Percentiles rank a stretch among this genome's conserved stretches.
Conservation (phyloP, 2,113 vertebrate genomes). For the Narcine bancroftii region DNA sequence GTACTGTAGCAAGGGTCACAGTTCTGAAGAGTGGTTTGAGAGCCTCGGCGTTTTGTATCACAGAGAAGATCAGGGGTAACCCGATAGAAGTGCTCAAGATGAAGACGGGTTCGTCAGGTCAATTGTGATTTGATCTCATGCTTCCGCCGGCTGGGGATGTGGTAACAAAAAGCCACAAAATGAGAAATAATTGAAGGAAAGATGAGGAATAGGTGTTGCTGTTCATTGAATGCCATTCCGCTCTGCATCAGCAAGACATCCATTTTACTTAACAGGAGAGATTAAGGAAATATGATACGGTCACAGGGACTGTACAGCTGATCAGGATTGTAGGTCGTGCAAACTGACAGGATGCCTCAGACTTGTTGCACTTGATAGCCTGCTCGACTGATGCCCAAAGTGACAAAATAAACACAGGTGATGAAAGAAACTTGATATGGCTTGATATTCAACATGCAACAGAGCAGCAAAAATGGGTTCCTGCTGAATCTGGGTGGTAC, state of each 20-base stretch:
- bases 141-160: neutral
- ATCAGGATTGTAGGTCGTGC: neutral
- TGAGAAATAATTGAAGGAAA: neutral
- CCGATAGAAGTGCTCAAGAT: neutral
- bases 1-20: neutral
- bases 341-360: neutral
- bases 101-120: neutral
- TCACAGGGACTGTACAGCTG: neutral
- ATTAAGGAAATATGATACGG: neutral
- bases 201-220: neutral
- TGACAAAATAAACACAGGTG: neutral
- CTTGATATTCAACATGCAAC: neutral
- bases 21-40: neutral
- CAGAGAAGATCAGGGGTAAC: neutral
- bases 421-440: neutral
- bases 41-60: neutral
- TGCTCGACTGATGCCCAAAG: neutral
- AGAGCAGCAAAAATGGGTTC: neutral
- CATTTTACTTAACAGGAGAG: neutral
- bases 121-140: neutral
- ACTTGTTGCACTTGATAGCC: neutral
- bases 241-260: neutral
- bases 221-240: neutral
- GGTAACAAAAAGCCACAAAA: neutral
- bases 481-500: too few relatives aligned